Conservation (phyloP, 2,888 invertebrate species). For the Eudemis profundana region DNA sequence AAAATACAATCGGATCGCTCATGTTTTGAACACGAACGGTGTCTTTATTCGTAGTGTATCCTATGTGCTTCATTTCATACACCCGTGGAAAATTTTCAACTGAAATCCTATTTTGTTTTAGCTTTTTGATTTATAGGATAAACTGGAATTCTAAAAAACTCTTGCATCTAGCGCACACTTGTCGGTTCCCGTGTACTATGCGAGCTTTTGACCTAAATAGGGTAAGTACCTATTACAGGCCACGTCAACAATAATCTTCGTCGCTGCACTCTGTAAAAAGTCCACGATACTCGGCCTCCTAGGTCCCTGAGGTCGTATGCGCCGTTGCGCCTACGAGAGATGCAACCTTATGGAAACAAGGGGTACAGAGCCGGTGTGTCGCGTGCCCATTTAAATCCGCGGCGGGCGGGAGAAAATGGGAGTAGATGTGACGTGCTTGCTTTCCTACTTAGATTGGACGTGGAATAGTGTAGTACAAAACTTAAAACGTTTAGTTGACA, state of each 20-base stretch:
- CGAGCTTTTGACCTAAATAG: constrained; percentile 36
- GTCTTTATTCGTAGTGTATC: too few relatives aligned
- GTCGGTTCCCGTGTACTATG: constrained; percentile 1
- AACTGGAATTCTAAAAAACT: background rate
- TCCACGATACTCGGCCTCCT: constrained; percentile 15
- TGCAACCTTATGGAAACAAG: constrained; percentile 2
- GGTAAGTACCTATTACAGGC: constrained; percentile 26
- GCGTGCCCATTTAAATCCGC: constrained; percentile 39
- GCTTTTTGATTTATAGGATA: too few relatives aligned
- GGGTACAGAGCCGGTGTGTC: constrained; percentile 12
- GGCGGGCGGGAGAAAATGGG: constrained; percentile 30
- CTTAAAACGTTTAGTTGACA: background rate
- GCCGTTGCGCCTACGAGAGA: background rate
- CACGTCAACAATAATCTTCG: constrained; percentile 39
- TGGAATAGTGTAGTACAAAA: background rate
- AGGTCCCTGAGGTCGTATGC: background rate
- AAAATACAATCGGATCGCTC: too few relatives aligned
- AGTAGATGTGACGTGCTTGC: constrained; percentile 28
- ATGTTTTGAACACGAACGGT: too few relatives aligned
- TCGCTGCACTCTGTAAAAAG: constrained; percentile 39
- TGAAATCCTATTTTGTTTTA: too few relatives aligned
- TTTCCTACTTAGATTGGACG: background rate
- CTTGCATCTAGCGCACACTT: background rate
- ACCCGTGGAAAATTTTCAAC: too few relatives aligned
- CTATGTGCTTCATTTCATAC: too few relatives aligned